Percentiles rank a stretch among this genome's conserved stretches.
phyloP scores from a whole-genome alignment of 2,113 vertebrate genomes.

The Chrysemys picta region DNA sequence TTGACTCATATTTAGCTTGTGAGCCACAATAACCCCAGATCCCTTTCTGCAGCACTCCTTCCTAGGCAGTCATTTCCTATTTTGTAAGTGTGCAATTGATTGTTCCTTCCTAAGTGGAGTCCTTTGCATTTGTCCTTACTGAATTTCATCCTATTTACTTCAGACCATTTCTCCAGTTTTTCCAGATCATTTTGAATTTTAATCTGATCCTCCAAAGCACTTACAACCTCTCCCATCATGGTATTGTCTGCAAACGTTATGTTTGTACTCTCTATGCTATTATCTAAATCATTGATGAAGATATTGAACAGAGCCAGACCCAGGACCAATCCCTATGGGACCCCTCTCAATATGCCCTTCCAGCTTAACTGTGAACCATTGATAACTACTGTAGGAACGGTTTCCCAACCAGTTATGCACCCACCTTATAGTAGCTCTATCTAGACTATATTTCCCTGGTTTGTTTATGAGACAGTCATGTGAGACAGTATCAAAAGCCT shows the following conservation, averaged over 20 bases:
- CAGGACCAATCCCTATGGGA: neutral
- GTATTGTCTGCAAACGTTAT: neutral
- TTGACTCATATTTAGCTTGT: neutral
- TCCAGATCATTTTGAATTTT: neutral
- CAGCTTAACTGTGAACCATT: neutral
- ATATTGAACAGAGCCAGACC: neutral
- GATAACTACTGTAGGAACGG: neutral
- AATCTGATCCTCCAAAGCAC: neutral
- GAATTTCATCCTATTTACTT: neutral
- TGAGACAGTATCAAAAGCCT: neutral
- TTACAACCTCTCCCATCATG: neutral
- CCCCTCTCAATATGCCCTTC: neutral
- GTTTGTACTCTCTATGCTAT: neutral
- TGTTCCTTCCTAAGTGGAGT: neutral
- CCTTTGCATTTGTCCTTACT: neutral
- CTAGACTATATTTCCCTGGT: neutral
- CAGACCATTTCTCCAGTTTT: neutral
- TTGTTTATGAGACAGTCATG: neutral
- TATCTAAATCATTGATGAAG: neutral
- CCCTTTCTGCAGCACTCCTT: neutral
- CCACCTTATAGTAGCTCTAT: neutral
- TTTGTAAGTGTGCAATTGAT: neutral
- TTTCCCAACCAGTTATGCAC: neutral
- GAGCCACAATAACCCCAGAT: neutral
- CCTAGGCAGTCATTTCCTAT: neutral